These are phyloP conservation scores for Cephalopholis sonnerati DNA, from an alignment of 2,113 vertebrate genomes.

Conservation along the genomic window DNA sequence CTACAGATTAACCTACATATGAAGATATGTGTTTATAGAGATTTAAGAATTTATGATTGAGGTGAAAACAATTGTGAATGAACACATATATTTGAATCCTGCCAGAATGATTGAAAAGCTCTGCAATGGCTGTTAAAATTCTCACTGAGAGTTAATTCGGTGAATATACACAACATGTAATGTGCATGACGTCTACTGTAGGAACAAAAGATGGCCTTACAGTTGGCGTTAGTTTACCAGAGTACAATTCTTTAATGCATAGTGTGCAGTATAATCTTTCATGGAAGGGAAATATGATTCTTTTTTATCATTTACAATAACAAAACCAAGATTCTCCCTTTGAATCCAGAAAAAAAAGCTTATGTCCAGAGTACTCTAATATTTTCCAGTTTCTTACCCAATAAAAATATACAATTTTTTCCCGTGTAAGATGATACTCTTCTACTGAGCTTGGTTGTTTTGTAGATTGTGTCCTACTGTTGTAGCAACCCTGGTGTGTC, in stretches of 20 bases:
- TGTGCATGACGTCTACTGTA: neutral
- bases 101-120: neutral
- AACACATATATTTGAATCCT: neutral
- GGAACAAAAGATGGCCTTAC: neutral
- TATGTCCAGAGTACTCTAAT: slow-evolving; percentile 61
- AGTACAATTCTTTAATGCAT: neutral
- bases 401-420: slow-evolving; percentile 69
- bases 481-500: slow-evolving; percentile 84
- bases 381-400: slow-evolving; percentile 75
- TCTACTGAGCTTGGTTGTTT: slow-evolving; percentile 81
- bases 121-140: neutral
- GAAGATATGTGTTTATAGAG: too few species aligned
- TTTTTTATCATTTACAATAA: slow-evolving; percentile 12
- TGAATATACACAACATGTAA: neutral
- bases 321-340: slow-evolving; percentile 43
- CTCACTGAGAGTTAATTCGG: neutral
- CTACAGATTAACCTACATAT: too few species aligned
- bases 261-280: slow-evolving; percentile 1
- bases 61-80: neutral
- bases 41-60: neutral
- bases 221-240: neutral
- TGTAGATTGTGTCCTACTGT: slow-evolving; percentile 77
- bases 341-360: slow-evolving; percentile 41
- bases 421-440: slow-evolving; percentile 73
- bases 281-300: slow-evolving; percentile 6